Conservation (phyloP, 2,888 invertebrate species). For the Xestobium rufovillosum region DNA sequence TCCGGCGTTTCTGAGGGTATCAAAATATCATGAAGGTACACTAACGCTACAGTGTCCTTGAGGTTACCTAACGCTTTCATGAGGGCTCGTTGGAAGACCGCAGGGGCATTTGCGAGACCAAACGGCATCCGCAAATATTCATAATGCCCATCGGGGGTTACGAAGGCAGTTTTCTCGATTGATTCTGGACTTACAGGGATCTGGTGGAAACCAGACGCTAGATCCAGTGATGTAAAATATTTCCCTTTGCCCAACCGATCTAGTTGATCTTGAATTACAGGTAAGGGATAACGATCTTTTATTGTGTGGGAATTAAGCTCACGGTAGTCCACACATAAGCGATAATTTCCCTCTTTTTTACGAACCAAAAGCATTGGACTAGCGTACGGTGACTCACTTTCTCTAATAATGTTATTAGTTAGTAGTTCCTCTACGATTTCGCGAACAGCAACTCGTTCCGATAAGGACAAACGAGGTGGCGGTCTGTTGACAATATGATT, state of each 20-base stretch:
- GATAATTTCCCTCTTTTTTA: conserved; percentile 12
- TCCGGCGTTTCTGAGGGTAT: conserved; percentile 13
- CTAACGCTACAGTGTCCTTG: conserved; percentile 12
- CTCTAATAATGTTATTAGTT: no score
- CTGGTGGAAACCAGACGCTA: conserved; percentile 9
- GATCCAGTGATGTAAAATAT: conserved; percentile 5
- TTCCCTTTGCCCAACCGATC: conserved; percentile 6
- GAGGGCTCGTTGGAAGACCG: no score
- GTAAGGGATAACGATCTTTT: conserved; percentile 3
- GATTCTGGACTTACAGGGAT: conserved; percentile 2
- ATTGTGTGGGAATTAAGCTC: conserved; percentile 5
- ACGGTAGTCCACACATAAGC: not conserved
- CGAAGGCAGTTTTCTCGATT: conserved; percentile 1
- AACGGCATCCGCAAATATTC: no score
- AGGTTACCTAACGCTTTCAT: conserved; percentile 16
- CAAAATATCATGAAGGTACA: conserved; percentile 20
- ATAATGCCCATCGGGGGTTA: no score
- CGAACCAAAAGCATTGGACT: no score
- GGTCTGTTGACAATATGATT: conserved; percentile 8
- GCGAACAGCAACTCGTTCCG: conserved; percentile 4
- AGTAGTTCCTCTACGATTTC: conserved; percentile 2
- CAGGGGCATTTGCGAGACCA: no score
- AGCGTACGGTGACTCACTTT: no score
- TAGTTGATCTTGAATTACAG: conserved; percentile 16
- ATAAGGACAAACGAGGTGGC: conserved; percentile 6